Percentiles rank a stretch among this genome's conserved stretches.
Conservation (phyloP, 2,888 invertebrate genomes). For the Cybosia mesomella region DNA sequence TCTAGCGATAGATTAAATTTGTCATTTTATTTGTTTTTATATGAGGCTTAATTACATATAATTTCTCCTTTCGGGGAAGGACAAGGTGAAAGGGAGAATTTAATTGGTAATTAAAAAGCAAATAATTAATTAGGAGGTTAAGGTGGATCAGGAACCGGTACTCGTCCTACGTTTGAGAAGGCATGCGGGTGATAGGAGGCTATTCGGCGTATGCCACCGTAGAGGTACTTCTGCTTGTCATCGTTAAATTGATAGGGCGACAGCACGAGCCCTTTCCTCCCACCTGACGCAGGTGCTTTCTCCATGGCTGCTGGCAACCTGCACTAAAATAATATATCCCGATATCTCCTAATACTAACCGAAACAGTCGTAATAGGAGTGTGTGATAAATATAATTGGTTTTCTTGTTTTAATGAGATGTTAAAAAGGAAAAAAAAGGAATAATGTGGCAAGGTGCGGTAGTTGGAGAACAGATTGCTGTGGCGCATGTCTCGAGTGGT, state of each 20-base stretch:
- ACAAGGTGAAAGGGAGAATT: not conserved
- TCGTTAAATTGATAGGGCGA: not conserved
- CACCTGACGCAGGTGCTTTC: constrained; percentile 4
- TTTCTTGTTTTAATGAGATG: constrained; percentile 4
- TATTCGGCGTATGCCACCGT: not conserved
- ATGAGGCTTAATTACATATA: not conserved
- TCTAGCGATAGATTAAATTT: not conserved
- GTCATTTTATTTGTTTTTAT: not conserved
- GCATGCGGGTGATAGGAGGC: not conserved
- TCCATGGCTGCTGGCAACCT: not conserved
- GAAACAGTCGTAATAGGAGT: not conserved
- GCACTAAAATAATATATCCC: not conserved
- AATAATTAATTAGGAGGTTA: not conserved
- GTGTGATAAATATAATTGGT: constrained; percentile 1
- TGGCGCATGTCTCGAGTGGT: not conserved
- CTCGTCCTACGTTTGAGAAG: not conserved
- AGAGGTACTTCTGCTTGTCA: not conserved
- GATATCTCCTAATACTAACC: constrained; percentile 1
- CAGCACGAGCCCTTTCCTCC: constrained; percentile 1
- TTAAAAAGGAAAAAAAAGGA: not conserved
- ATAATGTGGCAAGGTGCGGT: not conserved
- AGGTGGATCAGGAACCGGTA: not conserved
- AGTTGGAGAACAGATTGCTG: not conserved
- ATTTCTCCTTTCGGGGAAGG: not conserved
- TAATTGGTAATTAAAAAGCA: not conserved